phyloP scores from a whole-genome alignment of 2,888 invertebrate species.

The Brachyptera putata region DNA sequence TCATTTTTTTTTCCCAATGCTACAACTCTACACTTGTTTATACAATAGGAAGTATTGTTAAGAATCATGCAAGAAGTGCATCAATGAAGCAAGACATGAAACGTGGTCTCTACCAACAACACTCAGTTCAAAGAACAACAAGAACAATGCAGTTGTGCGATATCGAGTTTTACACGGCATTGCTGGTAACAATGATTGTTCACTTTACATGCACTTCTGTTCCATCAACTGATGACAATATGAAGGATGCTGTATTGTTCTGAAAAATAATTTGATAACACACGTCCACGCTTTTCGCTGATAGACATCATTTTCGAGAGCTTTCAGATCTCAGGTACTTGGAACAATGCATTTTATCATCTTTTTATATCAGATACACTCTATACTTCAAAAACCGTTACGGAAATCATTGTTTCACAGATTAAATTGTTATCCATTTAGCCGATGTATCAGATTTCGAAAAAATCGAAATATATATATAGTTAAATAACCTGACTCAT shows the following conservation, averaged over 20 bases:
- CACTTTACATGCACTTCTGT: neutral
- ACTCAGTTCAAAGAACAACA: too few species aligned
- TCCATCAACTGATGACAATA: neutral
- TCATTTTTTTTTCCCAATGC: too few species aligned
- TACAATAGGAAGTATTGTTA: too few species aligned
- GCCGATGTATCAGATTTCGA: conserved; percentile 15
- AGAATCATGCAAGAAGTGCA: too few species aligned
- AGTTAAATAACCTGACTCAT: neutral
- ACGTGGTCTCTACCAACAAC: too few species aligned
- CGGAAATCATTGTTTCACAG: neutral
- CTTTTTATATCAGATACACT: neutral
- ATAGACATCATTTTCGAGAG: too few species aligned
- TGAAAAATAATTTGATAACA: neutral
- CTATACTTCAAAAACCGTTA: conserved; percentile 18
- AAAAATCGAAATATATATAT: conserved; percentile 11
- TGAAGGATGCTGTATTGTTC: neutral
- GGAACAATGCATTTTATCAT: neutral
- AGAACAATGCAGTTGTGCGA: too few species aligned
- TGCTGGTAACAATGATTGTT: neutral
- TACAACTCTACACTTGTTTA: too few species aligned
- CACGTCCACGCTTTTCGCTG: too few species aligned
- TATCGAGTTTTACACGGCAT: neutral
- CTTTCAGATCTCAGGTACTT: too few species aligned
- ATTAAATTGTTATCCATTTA: neutral
- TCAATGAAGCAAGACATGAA: too few species aligned